phyloP scores from a whole-genome alignment of 2,888 invertebrate species.

The Deroplatys truncata region DNA sequence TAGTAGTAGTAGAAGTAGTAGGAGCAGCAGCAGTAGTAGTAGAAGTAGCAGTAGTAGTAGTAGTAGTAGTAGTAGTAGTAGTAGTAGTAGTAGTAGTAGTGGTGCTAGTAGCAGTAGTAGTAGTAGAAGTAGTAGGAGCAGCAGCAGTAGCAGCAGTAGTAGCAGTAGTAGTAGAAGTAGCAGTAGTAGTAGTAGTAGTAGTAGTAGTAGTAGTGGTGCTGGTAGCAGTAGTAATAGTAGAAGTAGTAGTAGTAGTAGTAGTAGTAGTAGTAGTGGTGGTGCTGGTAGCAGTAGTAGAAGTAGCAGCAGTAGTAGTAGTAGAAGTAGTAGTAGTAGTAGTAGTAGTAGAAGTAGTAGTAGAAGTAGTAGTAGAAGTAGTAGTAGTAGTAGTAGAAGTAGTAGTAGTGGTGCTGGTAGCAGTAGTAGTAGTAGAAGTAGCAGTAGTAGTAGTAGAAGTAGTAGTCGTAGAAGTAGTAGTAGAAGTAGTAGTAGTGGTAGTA shows the following conservation, averaged over 20 bases:
- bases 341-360: slow-evolving; percentile 33
- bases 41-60: background rate
- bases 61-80: too few species aligned
- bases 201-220: too few species aligned
- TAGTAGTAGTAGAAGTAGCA: slow-evolving; percentile 42
- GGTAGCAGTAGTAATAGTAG: background rate
- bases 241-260: background rate
- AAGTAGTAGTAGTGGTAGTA: slow-evolving; percentile 32
- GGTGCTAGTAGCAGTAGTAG: too few species aligned
- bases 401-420: slow-evolving; percentile 37
- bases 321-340: slow-evolving; percentile 34
- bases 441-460: slow-evolving; percentile 45
- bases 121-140: too few species aligned
- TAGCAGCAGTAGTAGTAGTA: slow-evolving; percentile 19
- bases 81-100: too few species aligned
- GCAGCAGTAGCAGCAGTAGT: too few species aligned
- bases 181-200: too few species aligned
- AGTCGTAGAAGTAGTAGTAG: slow-evolving; percentile 46
- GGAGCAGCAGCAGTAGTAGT: background rate
- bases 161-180: too few species aligned
- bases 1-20: too few species aligned
- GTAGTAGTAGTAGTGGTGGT: slow-evolving; percentile 37
- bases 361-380: slow-evolving; percentile 28
- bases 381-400: slow-evolving; percentile 42
- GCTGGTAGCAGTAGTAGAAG: slow-evolving; percentile 37